A percentile compares a stretch with the other conserved stretches of the same genome.
These are phyloP conservation scores for Tribolium freemani DNA, from an alignment of 2,888 invertebrate species.

Conservation along the genomic window DNA sequence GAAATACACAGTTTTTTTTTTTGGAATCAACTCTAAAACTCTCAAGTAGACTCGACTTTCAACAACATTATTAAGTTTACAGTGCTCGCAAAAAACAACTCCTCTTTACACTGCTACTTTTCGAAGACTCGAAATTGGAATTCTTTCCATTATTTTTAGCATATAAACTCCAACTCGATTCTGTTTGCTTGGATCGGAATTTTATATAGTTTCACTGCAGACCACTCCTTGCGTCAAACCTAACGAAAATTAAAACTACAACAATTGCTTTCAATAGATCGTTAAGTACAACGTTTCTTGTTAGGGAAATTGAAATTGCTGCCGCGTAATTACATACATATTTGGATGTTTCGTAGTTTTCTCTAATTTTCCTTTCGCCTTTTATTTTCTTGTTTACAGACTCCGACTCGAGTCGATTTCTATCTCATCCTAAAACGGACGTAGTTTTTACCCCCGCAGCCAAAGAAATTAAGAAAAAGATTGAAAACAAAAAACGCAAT, in stretches of 20 bases:
- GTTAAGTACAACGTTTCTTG: not conserved
- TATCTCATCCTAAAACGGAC: not conserved
- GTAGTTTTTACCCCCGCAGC: not conserved
- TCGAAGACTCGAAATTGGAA: not conserved
- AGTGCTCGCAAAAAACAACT: not conserved
- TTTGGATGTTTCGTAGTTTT: not conserved
- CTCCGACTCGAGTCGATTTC: not conserved
- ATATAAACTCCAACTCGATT: not conserved
- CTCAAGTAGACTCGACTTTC: not conserved
- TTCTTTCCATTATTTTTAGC: not conserved
- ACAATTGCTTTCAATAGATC: not conserved
- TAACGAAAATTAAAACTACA: not conserved
- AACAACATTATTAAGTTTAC: not conserved
- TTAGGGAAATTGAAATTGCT: not conserved
- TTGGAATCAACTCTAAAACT: not conserved
- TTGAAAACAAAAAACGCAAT: constrained; percentile 4
- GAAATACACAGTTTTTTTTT: not conserved
- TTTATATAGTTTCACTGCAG: not conserved
- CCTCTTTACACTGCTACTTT: not conserved
- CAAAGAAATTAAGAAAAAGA: not conserved
- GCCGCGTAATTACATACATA: not conserved
- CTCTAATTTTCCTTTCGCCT: not conserved
- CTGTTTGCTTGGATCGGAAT: not conserved
- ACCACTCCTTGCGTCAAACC: not conserved
- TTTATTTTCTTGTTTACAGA: not conserved